Conservation (phyloP, 2,113 vertebrate genomes). For the Coreoperca whiteheadi region DNA sequence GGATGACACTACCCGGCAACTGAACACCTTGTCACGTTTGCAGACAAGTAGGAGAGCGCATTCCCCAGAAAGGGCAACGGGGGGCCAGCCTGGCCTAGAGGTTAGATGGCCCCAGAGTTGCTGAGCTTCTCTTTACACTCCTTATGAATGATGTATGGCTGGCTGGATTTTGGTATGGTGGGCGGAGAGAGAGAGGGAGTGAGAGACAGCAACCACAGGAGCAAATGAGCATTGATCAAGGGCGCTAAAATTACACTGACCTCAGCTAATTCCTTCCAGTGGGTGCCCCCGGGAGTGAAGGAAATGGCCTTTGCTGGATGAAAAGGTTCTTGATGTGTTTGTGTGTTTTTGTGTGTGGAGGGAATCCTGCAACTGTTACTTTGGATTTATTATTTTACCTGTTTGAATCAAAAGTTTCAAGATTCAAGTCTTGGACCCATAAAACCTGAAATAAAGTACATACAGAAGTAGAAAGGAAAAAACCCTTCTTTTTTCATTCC, state of each 20-base stretch:
- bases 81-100: conserved; percentile 61
- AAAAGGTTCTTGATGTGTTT: conserved; percentile 43
- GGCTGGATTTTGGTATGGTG: conserved; percentile 51
- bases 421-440: not conserved
- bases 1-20: conserved; percentile 32
- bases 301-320: conserved; percentile 47
- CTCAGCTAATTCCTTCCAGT: conserved; percentile 69
- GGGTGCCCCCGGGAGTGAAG: conserved; percentile 63
- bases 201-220: conserved; percentile 56
- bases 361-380: not conserved
- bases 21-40: conserved; percentile 55
- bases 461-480: not conserved
- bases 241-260: conserved; percentile 76
- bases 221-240: conserved; percentile 81
- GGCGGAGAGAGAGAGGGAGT: conserved; percentile 38
- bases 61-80: conserved; percentile 65
- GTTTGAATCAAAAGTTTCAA: not conserved
- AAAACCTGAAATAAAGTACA: not conserved
- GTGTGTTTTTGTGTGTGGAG: not conserved
- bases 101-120: conserved; percentile 67
- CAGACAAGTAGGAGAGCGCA: conserved; percentile 45
- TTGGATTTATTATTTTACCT: not conserved
- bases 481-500: not conserved
- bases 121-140: conserved; percentile 64
- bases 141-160: conserved; percentile 81